Percentiles rank a stretch among this genome's conserved stretches.
phyloP scores from a whole-genome alignment of 2,113 vertebrate genomes.

The Oostethus manadensis region DNA sequence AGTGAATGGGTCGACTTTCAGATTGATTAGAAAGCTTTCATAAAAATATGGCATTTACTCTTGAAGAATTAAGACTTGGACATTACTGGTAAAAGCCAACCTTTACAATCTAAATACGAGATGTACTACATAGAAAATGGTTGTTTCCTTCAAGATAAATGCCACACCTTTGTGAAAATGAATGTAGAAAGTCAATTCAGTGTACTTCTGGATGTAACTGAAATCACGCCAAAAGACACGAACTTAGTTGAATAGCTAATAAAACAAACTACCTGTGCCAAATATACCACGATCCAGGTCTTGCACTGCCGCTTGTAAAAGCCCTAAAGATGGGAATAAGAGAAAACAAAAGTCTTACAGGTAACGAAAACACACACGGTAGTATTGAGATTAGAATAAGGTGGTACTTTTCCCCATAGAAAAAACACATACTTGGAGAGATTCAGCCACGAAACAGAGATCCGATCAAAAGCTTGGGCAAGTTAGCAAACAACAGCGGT shows the following conservation, averaged over 20 bases:
- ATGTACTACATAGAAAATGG: neutral
- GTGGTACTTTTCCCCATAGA: no score
- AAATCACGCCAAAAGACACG: no score
- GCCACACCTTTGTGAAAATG: neutral
- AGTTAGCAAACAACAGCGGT: no score
- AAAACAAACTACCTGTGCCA: conserved; percentile 36
- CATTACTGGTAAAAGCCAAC: no score
- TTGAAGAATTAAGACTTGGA: no score
- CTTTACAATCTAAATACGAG: neutral
- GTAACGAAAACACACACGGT: neutral
- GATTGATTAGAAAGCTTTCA: no score
- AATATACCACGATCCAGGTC: conserved; percentile 33
- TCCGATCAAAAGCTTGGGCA: no score
- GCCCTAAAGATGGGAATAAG: conserved; percentile 16
- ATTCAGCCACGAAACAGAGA: no score
- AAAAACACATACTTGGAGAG: no score
- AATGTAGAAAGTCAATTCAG: neutral
- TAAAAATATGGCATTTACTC: no score
- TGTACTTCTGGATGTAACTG: neutral
- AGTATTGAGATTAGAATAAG: neutral
- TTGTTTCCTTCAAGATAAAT: no score
- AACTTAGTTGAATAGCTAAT: neutral
- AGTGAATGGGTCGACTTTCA: no score
- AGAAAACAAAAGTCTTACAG: conserved; percentile 8
- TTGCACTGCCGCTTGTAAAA: conserved; percentile 29